These are phyloP conservation scores for Melanotaenia nigrans DNA, from an alignment of 2,797 vertebrate species.

Conservation along the genomic window DNA sequence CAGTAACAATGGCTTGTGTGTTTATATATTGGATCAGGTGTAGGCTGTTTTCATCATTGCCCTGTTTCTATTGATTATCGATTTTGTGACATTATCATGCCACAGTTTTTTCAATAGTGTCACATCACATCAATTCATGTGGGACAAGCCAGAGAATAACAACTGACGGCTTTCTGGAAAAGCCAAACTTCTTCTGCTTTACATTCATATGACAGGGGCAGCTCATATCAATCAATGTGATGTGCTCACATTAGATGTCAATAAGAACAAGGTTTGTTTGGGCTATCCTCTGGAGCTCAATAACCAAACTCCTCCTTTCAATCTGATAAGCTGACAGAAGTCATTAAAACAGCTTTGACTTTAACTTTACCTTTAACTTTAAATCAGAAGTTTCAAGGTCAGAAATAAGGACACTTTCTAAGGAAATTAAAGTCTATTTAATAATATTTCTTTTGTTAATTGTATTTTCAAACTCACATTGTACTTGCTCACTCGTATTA, in stretches of 20 bases:
- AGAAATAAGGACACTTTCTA: slow-evolving; percentile 12
- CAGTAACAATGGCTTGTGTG: slow-evolving; percentile 11
- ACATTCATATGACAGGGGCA: slow-evolving; percentile 42
- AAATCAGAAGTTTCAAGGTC: slow-evolving; percentile 36
- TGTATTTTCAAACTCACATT: slow-evolving; percentile 35
- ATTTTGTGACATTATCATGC: slow-evolving; percentile 36
- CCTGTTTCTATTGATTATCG: slow-evolving; percentile 52
- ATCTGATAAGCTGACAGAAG: slow-evolving; percentile 55
- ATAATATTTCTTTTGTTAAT: slow-evolving; percentile 19
- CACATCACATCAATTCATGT: slow-evolving; percentile 57
- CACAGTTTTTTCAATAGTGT: slow-evolving; percentile 39
- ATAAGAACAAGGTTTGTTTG: slow-evolving; percentile 44
- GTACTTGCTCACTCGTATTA: slow-evolving; percentile 45
- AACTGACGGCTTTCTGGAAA: slow-evolving; percentile 37
- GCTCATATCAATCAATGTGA: slow-evolving; percentile 59
- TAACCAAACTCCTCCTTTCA: slow-evolving; percentile 52
- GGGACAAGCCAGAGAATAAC: slow-evolving; percentile 33
- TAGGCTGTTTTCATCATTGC: slow-evolving; percentile 14
- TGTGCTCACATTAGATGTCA: slow-evolving; percentile 36
- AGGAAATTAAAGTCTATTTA: slow-evolving; percentile 21
- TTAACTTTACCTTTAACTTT: slow-evolving; percentile 45
- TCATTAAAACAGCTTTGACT: slow-evolving; percentile 64
- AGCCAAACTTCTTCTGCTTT: slow-evolving; percentile 52
- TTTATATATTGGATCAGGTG: slow-evolving; percentile 23
- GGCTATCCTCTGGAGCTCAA: slow-evolving; percentile 24